phyloP scores from a whole-genome alignment of 2,888 invertebrate genomes.

The Drosophila eohydei region DNA sequence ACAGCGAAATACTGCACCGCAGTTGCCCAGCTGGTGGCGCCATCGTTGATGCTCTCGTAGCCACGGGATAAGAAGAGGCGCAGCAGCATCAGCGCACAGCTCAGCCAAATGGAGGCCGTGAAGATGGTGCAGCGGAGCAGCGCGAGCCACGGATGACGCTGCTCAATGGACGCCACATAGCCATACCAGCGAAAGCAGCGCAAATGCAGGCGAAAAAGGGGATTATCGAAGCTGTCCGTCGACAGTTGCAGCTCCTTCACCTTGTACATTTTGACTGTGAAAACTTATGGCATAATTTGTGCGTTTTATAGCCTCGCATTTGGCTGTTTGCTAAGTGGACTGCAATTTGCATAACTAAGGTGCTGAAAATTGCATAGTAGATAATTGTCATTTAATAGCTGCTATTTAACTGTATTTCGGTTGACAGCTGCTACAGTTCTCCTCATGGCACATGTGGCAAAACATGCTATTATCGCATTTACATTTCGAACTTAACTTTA shows the following conservation, averaged over 20 bases:
- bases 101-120: conserved; percentile 68
- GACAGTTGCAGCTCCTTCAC: conserved; percentile 56
- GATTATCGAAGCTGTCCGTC: conserved; percentile 60
- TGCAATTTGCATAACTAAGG: conserved; percentile 61
- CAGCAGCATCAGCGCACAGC: conserved; percentile 54
- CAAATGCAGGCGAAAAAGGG: conserved; percentile 66
- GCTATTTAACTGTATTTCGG: conserved; percentile 34
- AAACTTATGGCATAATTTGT: not conserved
- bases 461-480: conserved; percentile 28
- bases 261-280: conserved; percentile 51
- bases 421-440: conserved; percentile 42
- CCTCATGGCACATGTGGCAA: conserved; percentile 14
- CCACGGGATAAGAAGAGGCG: conserved; percentile 49
- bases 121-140: conserved; percentile 64
- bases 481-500: conserved; percentile 6
- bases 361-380: conserved; percentile 54
- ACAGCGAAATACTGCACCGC: conserved; percentile 70
- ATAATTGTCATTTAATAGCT: conserved; percentile 47
- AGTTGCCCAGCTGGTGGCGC: conserved; percentile 71
- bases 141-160: conserved; percentile 51
- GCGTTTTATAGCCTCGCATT: conserved; percentile 40
- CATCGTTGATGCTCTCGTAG: conserved; percentile 57
- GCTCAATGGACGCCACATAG: conserved; percentile 61
- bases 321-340: conserved; percentile 36
- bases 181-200: conserved; percentile 64